Percentiles rank a stretch among this genome's conserved stretches.
Evolutionary conservation across 2,888 invertebrate species (phyloP).

Genomic region (Melanostoma mellinum): DNA sequence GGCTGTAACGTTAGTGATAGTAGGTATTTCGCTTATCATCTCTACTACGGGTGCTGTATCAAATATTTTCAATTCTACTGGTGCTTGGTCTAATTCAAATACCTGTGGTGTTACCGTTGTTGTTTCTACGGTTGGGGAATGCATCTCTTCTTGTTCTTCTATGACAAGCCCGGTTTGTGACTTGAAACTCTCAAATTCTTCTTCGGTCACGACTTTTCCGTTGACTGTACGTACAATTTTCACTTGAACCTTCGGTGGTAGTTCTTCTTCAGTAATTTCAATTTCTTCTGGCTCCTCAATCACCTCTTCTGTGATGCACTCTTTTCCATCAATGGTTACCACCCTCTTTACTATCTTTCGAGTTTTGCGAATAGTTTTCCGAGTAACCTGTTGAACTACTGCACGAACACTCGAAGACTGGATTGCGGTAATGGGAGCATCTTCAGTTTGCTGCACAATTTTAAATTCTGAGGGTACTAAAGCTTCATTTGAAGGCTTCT

Average conservation of each 20-base stretch:
- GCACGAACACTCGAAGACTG: conserved; percentile 84
- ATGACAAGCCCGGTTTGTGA: conserved; percentile 79
- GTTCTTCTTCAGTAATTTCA: conserved; percentile 79
- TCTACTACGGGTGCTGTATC: conserved; percentile 80
- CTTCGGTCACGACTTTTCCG: conserved; percentile 81
- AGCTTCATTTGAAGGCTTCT: not conserved
- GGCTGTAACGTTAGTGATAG: conserved; percentile 77
- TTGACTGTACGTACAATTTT: conserved; percentile 85
- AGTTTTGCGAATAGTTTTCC: conserved; percentile 89
- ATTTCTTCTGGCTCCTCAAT: conserved; percentile 90
- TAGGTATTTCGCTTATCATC: conserved; percentile 75
- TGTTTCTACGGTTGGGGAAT: conserved; percentile 66
- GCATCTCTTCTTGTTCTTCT: conserved; percentile 73
- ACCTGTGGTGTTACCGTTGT: conserved; percentile 79
- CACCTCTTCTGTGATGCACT: conserved; percentile 91
- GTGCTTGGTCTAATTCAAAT: conserved; percentile 82
- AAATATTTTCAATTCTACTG: conserved; percentile 81
- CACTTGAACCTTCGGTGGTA: conserved; percentile 80
- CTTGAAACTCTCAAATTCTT: conserved; percentile 79
- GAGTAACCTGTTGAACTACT: conserved; percentile 91
- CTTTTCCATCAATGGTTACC: conserved; percentile 91
- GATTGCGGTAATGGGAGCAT: conserved; percentile 24
- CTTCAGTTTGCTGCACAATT: not conserved
- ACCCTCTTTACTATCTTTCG: conserved; percentile 89
- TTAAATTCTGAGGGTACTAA: no score